Percentiles rank a stretch among this genome's conserved stretches.
These are phyloP conservation scores for Daphoenositta chrysoptera DNA, from an alignment of 2,113 vertebrate genomes.

Conservation along the genomic window DNA sequence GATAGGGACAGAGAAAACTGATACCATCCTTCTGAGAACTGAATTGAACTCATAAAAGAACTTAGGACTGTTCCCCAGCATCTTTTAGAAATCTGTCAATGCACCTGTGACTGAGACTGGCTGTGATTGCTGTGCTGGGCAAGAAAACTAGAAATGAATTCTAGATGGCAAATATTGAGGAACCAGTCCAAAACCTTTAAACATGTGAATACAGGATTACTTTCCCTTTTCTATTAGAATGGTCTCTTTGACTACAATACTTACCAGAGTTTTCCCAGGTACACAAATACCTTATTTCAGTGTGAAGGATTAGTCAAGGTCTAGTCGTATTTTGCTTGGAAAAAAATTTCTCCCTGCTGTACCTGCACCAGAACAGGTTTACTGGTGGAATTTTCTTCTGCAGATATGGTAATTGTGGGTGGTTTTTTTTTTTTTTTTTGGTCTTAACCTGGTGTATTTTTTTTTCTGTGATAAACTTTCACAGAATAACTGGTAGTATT, in stretches of 20 bases:
- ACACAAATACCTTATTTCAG: neutral
- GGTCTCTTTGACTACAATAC: neutral
- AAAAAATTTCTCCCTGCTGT: neutral
- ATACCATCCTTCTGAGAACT: neutral
- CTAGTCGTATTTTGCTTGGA: neutral
- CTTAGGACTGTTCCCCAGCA: neutral
- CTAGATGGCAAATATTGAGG: neutral
- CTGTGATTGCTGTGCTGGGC: neutral
- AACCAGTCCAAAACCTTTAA: neutral
- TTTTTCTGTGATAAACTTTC: neutral
- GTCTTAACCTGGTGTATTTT: neutral
- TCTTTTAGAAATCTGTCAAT: neutral
- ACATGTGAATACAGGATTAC: neutral
- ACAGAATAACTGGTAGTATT: neutral
- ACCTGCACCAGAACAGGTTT: neutral
- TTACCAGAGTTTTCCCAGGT: neutral
- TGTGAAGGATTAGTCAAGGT: neutral
- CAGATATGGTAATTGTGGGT: neutral
- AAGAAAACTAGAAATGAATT: neutral
- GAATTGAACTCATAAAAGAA: neutral
- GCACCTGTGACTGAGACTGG: neutral
- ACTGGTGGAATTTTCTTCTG: neutral
- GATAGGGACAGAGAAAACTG: neutral
- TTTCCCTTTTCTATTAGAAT: neutral
- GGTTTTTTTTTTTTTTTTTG: neutral